A percentile compares a stretch with the other conserved stretches of the same genome.
Conservation (phyloP, 2,888 invertebrate genomes). For the Heteromyza rotundicornis region DNA sequence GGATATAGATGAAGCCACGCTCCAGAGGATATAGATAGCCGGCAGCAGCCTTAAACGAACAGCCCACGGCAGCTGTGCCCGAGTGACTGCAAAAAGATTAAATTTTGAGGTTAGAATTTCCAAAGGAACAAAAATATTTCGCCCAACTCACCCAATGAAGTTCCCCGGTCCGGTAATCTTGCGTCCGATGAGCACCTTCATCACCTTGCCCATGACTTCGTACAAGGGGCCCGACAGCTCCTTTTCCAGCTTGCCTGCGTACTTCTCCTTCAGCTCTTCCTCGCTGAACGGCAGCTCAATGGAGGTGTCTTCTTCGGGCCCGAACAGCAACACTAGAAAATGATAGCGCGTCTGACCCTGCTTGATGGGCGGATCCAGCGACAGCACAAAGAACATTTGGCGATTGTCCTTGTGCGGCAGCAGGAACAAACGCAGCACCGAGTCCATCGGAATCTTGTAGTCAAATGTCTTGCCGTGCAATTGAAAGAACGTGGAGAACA, state of each 20-base stretch:
- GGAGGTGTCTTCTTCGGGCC: slow-evolving; percentile 91
- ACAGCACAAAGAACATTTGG: slow-evolving; percentile 98
- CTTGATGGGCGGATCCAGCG: slow-evolving; percentile 98
- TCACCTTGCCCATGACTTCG: slow-evolving; percentile 94
- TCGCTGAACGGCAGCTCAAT: slow-evolving; percentile 91
- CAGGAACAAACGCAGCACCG: slow-evolving; percentile 91
- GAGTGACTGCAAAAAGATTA: slow-evolving; percentile 70
- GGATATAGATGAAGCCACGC: slow-evolving; percentile 97
- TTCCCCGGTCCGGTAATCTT: slow-evolving; percentile 92
- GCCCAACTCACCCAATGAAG: slow-evolving; percentile 78
- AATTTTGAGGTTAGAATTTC: slow-evolving; percentile 10
- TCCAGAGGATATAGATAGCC: slow-evolving; percentile 97
- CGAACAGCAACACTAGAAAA: slow-evolving; percentile 92
- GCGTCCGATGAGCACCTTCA: slow-evolving; percentile 93
- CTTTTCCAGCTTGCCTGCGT: slow-evolving; percentile 88
- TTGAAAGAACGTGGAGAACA: slow-evolving; percentile 88
- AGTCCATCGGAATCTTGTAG: slow-evolving; percentile 98
- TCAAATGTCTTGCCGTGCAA: slow-evolving; percentile 98
- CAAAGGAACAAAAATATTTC: background rate
- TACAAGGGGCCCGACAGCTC: slow-evolving; percentile 92
- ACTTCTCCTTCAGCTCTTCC: slow-evolving; percentile 90
- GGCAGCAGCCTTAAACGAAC: slow-evolving; percentile 97
- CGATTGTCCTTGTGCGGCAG: slow-evolving; percentile 97
- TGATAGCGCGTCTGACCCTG: slow-evolving; percentile 99
- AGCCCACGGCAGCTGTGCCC: slow-evolving; percentile 88